Evolutionary conservation across 2,888 invertebrate genomes (phyloP).

Genomic region (Criorhina ranunculi): DNA sequence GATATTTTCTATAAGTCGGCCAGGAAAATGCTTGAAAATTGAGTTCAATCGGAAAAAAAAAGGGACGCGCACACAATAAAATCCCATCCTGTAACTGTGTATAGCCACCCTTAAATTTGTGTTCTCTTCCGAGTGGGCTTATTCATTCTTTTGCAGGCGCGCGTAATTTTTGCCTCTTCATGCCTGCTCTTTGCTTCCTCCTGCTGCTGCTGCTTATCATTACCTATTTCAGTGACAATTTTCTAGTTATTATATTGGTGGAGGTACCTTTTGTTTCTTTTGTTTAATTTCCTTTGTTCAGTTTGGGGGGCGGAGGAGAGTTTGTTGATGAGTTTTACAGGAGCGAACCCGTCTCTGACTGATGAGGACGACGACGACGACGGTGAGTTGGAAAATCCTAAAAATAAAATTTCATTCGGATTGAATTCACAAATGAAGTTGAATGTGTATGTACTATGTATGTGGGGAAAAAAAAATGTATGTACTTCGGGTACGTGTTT

Average conservation of each 20-base stretch:
- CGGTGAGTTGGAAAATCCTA: slow-evolving; percentile 5
- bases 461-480: not conserved
- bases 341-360: not conserved
- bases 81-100: slow-evolving; percentile 31
- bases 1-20: not conserved
- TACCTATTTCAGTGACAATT: slow-evolving; percentile 34
- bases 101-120: slow-evolving; percentile 33
- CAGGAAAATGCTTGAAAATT: slow-evolving; percentile 21
- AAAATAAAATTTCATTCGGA: slow-evolving; percentile 28
- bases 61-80: slow-evolving; percentile 34
- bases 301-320: no score
- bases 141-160: slow-evolving; percentile 41
- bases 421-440: slow-evolving; percentile 24
- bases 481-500: slow-evolving; percentile 17
- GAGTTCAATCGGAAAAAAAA: slow-evolving; percentile 22
- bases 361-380: not conserved
- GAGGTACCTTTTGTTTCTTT: slow-evolving; percentile 41
- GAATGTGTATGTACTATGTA: not conserved
- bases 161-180: slow-evolving; percentile 39
- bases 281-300: slow-evolving; percentile 32
- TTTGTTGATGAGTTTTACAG: not conserved
- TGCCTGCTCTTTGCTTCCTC: not conserved
- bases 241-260: slow-evolving; percentile 25
- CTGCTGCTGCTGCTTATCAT: slow-evolving; percentile 32
- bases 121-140: slow-evolving; percentile 19